A percentile compares a stretch with the other conserved stretches of the same genome.
phyloP scores from a whole-genome alignment of 64 coral and sea anemone species.

The Cladopsammia gracilis region DNA sequence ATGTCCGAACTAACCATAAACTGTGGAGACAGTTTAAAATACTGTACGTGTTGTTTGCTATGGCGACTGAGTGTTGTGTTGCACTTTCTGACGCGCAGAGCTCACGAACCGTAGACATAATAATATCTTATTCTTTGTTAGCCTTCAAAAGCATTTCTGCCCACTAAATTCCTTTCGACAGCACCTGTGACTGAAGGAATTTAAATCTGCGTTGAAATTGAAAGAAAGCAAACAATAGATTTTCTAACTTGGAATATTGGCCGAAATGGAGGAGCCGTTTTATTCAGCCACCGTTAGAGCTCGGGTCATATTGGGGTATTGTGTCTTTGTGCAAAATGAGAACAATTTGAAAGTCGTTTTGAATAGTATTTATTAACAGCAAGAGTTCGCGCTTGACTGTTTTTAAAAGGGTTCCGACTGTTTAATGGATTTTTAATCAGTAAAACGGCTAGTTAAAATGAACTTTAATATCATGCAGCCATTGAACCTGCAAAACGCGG shows the following conservation, averaged over 20 bases:
- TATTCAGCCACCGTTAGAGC: not conserved
- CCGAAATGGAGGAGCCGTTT: not conserved
- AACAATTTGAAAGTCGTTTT: not conserved
- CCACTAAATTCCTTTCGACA: not conserved
- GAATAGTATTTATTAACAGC: not conserved
- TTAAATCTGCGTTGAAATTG: not conserved
- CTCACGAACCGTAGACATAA: not conserved
- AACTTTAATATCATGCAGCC: not conserved
- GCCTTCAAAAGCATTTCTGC: not conserved
- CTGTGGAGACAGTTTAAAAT: not conserved
- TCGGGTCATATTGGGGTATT: not conserved
- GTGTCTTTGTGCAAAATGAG: not conserved
- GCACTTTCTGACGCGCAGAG: slow-evolving; percentile 4
- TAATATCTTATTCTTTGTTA: not conserved
- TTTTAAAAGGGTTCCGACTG: slow-evolving; percentile 1
- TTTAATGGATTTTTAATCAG: slow-evolving; percentile 23
- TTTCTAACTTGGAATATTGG: not conserved
- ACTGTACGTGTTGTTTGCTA: not conserved
- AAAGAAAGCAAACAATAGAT: slow-evolving; percentile 6
- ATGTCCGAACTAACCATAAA: not conserved
- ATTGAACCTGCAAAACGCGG: not conserved
- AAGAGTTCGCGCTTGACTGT: not conserved
- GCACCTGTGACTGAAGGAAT: not conserved
- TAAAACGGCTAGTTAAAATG: no score
- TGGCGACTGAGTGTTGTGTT: not conserved